Base-by-base conservation (phyloP, 2,888 invertebrate genomes). In the Eupithecia insigniata region DNA sequence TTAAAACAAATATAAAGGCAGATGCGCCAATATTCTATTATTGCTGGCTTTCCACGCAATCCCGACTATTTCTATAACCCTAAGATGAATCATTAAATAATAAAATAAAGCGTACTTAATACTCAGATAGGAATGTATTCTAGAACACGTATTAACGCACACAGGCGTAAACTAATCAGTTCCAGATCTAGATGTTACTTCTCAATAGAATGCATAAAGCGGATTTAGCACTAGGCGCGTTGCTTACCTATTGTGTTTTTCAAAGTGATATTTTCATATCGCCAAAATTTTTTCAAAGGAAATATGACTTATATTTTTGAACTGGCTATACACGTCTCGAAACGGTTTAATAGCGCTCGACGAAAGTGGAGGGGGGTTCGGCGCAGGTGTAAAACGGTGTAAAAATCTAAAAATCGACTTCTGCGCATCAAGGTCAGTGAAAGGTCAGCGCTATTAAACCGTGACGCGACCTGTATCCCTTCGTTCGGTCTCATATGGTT, bases 41-140 rank as follows among this genome's bases (percentile, higher is more conserved):
- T 93, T 92, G 91, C 92, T 92, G 89, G 90, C 89, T 90, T 94
- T 92, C 93, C 90, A 85, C 90, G 85, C 89, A 93, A 92, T 93
- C 93, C 92, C 86, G 87, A 92, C 93, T 93, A 93, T 93, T 94
- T 93, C 93, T 90, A 94, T 91, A 94, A 90, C 91, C 92, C 92
- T 90, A 90, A 92, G 92, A 93, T 94, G 94, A 94, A 91, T 94
- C 94, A 94, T 93, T 94, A 93, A 93, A 93, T 94, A 93, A 94
- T 94, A 93, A 94, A 94, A 94, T 93, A 90, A 92, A 92, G 93
- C 93, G 89, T 90, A 93, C 93, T 93, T 93, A 93, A 93, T 93
- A 92, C 93, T 87, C 89, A 90, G 92, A 90, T 88, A 86, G 84
- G 85, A 85, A 84, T 88, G 88, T 92, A 90, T 92, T 91, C 91